Percentiles rank a stretch among this genome's conserved stretches.
Evolutionary conservation across 2,888 invertebrate genomes (phyloP).

Genomic region (Leptothorax acervorum): DNA sequence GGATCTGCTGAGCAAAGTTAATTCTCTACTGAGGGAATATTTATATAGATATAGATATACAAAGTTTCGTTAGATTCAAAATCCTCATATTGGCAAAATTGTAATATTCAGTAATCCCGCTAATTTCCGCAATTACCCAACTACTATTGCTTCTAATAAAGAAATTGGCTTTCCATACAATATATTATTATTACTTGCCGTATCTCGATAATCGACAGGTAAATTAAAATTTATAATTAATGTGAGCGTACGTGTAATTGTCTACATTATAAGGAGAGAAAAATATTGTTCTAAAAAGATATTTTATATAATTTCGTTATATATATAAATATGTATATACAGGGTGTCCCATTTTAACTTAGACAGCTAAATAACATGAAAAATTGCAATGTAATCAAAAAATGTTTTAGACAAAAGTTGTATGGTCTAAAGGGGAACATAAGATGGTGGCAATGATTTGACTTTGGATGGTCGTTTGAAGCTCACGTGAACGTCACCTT

Average conservation of each 20-base stretch:
- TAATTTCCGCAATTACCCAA: neutral
- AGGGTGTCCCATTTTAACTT: too few relatives aligned
- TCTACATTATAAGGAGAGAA: neutral
- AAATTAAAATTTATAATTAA: neutral
- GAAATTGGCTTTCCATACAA: neutral
- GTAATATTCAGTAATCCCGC: neutral
- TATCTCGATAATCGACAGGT: neutral
- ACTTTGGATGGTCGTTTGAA: too few relatives aligned
- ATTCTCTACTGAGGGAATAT: neutral
- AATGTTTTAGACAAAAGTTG: too few relatives aligned
- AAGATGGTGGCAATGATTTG: too few relatives aligned
- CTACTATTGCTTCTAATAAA: neutral
- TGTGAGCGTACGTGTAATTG: neutral
- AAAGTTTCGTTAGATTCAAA: neutral
- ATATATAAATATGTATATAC: too few relatives aligned
- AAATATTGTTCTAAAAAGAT: neutral
- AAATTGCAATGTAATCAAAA: too few relatives aligned
- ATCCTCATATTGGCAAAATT: constrained; percentile 5
- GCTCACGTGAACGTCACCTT: too few relatives aligned
- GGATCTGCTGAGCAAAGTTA: constrained; percentile 14
- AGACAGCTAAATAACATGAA: too few relatives aligned
- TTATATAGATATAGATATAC: constrained; percentile 1
- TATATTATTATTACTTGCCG: neutral
- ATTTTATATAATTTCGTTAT: too few relatives aligned
- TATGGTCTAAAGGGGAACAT: too few relatives aligned